A percentile compares a stretch with the other conserved stretches of the same genome.
These are phyloP conservation scores for Eupelmus urozonus DNA, from an alignment of 2,888 invertebrate species.

Conservation along the genomic window DNA sequence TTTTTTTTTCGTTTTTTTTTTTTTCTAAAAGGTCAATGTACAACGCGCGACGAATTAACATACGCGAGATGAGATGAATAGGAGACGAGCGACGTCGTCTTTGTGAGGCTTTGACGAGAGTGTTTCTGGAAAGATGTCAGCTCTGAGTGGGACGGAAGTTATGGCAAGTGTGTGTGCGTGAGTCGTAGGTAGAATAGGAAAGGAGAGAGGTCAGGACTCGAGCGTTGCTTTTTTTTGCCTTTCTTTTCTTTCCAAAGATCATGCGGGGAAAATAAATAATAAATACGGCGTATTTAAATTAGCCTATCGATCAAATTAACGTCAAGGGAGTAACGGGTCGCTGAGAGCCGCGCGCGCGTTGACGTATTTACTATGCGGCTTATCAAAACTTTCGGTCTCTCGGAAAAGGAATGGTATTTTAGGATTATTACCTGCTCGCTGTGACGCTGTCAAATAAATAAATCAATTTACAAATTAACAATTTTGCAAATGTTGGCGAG, in stretches of 20 bases:
- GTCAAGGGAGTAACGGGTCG: constrained; percentile 42
- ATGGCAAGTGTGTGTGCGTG: neutral
- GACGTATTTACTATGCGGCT: neutral
- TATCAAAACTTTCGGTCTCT: constrained; percentile 1
- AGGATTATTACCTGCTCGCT: no score
- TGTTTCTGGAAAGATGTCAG: constrained; percentile 41
- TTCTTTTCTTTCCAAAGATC: neutral
- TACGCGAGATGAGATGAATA: constrained; percentile 21
- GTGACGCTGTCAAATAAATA: no score
- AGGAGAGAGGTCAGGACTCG: constrained; percentile 1
- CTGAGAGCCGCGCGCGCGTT: neutral
- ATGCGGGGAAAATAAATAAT: neutral
- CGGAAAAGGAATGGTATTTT: neutral
- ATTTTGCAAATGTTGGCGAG: no score
- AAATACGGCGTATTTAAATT: constrained; percentile 33
- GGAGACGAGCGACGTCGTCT: neutral
- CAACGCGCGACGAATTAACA: neutral
- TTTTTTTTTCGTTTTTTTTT: neutral
- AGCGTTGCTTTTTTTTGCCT: neutral
- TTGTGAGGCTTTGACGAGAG: constrained; percentile 17
- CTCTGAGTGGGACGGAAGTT: neutral
- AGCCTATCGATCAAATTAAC: constrained; percentile 49
- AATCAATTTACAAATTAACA: no score
- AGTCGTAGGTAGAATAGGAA: neutral
- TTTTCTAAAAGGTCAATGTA: neutral